A percentile compares a stretch with the other conserved stretches of the same genome.
Evolutionary conservation across 1,140 invertebrate species (phyloP).

Genomic region (Mercenaria mercenaria): DNA sequence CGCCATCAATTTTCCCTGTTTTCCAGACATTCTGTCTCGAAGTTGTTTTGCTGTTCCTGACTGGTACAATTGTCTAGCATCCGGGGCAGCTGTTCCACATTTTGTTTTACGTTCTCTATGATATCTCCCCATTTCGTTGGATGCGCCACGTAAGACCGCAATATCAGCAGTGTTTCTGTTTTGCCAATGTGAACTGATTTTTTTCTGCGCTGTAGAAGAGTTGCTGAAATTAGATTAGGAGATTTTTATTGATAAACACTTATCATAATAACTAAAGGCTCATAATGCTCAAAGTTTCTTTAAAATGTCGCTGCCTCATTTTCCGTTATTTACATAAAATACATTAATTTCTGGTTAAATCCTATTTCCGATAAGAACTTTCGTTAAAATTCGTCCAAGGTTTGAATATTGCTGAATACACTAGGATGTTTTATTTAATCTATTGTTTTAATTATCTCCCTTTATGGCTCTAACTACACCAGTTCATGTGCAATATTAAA

Average conservation of each 20-base stretch:
- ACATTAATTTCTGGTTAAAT: no score
- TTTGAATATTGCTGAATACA: no score
- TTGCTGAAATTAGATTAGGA: neutral
- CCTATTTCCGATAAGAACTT: no score
- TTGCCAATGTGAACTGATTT: neutral
- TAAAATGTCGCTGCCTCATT: no score
- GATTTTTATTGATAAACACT: neutral
- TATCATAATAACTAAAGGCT: neutral
- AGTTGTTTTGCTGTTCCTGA: neutral
- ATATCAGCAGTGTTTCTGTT: neutral
- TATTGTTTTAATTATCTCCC: no score
- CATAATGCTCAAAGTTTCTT: no score
- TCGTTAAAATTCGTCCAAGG: no score
- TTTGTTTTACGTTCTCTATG: neutral
- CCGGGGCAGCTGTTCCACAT: slow-evolving; percentile 15
- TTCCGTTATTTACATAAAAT: no score
- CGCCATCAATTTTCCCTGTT: neutral
- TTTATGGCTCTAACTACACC: no score
- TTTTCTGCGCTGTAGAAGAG: neutral
- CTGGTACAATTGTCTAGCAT: neutral
- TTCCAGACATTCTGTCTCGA: no score
- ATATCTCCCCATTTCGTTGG: slow-evolving; percentile 21
- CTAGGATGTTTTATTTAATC: no score
- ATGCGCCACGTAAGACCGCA: neutral
- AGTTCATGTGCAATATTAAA: no score